Percentiles rank a stretch among this genome's conserved stretches.
Evolutionary conservation across 92 coral and sea anemone genomes (phyloP).

Genomic region (Porites cylindrica): DNA sequence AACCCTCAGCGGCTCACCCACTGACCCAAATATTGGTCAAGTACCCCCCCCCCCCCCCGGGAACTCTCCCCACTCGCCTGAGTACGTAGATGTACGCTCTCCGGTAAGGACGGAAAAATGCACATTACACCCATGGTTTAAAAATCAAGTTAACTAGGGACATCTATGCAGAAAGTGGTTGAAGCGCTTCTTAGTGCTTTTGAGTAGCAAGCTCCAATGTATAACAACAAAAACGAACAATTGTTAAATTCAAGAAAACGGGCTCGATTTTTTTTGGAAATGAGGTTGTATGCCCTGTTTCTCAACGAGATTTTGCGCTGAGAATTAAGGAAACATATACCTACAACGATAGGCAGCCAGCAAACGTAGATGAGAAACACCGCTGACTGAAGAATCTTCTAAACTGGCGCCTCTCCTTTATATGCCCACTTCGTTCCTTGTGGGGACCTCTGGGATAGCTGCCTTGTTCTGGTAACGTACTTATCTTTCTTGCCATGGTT

Average conservation of each 20-base stretch:
- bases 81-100: constrained; percentile 53
- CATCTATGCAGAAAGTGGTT: constrained; percentile 70
- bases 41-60: too few species aligned
- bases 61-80: constrained; percentile 36
- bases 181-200: constrained; percentile 50
- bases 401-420: constrained; percentile 65
- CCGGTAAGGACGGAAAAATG: constrained; percentile 58
- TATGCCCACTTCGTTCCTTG: constrained; percentile 18
- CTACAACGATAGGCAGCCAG: constrained; percentile 73
- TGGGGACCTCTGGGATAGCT: neutral
- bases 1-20: too few species aligned
- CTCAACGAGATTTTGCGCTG: too few species aligned
- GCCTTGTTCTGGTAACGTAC: neutral
- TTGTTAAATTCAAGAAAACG: too few species aligned
- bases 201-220: constrained; percentile 48
- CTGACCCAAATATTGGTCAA: too few species aligned
- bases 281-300: too few species aligned
- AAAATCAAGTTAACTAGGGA: constrained; percentile 53
- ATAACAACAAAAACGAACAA: too few species aligned
- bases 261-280: too few species aligned
- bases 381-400: constrained; percentile 56
- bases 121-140: constrained; percentile 62
- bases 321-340: neutral
- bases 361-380: constrained; percentile 65
- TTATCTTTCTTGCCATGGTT: neutral